Evolutionary conservation across 2,797 vertebrate genomes (phyloP), one percentile per base, ranked within the genome.

Genomic region (Chelon labrosus): DNA sequence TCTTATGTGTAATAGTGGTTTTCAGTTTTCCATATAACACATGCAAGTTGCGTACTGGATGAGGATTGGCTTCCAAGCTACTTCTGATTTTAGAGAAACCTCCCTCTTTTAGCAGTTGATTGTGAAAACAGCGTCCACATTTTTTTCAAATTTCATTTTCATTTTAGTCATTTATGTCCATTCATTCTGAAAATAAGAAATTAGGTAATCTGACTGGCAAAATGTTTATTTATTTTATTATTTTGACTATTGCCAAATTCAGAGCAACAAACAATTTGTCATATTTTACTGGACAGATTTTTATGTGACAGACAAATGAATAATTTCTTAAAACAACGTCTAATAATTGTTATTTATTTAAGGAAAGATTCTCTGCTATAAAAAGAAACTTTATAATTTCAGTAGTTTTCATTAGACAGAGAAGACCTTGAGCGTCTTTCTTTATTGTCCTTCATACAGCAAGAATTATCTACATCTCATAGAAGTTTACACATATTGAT

Each of bases 361-460:
- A 51, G 17, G 19, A 16, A 35, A 25, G 22, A 39, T 50, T 54
- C 19, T 61, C 27, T 41, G 35, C 50, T 50, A 6, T n/a, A 5
- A 27, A 37, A 25, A 61, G 37, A 42, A 17, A 52, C 37, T 6
- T 25, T 9, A 10, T 31, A 3, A 7, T 35, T 35, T 35, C 31
- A 35, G 7, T 35, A 35, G 6, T 35, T 25, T 35, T 25, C 25
- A 5, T 41, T 12, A 65, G 25, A 44, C 65, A 25, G 57, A 50
- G 19, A n/a, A 41, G 61, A 52, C 38, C 12, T 52, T 41, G 27
- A 58, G 64, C 53, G 47, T 12, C 42, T 71, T 8, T 54, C n/a
- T 57, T 59, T 54, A 54, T 59, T 73, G 53, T 68, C 53, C n/a
- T 49, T 73, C 49, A 49, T 19, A 38, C 59, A 50, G 41, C 59